Base-by-base conservation (phyloP, 2,888 invertebrate species). In the Polymixis flavicincta region DNA sequence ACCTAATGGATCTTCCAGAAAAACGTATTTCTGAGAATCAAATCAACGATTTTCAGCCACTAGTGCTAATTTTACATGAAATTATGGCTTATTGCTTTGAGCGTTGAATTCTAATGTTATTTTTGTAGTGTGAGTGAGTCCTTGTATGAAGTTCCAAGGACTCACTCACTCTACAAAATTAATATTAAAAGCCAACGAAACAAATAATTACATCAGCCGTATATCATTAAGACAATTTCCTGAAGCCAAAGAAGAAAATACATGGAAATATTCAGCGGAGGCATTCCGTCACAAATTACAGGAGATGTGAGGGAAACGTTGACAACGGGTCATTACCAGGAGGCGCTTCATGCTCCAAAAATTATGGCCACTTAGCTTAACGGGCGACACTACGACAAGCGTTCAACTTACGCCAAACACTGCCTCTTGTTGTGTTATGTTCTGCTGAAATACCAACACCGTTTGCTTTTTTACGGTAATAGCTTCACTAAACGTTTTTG, bases 331-430 rank as follows among this genome's bases (percentile, higher is more conserved):
- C 85, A 78, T 83, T 86, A 82, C 78, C 65, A 74, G 65, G 71
- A 78, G 79, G 73, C 66, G 75, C 72, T 83, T 83, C 78, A 74
- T 76, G 77, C 78, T 80, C 72, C 79, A 76, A 66, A 75, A 75
- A 76, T 85, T 73, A 85, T 71, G 64, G 77, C 70, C 74, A 87
- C 83, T 85, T 78, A 80, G 85, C 80, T 83, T 77, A 79, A 80
- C 77, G 63, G 80, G 57, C 80, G 75, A 32, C 64, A 68, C 66
- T 75, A 67, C 60, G 75, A 71, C 73, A 65, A 54, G 74, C 78
- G 72, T n/a, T 70, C 74, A 57, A 61, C 63, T 67, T 52, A 74
- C 70, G 57, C 25, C 71, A 9, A 67, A 67, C 17, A 61, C 42
- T 61, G 67, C 32, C 37, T 69, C 45, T n/a, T 65, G 50, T 64